Percentiles rank a stretch among this genome's conserved stretches.
phyloP scores from a whole-genome alignment of 2,888 invertebrate species.

The Agelastica alni region DNA sequence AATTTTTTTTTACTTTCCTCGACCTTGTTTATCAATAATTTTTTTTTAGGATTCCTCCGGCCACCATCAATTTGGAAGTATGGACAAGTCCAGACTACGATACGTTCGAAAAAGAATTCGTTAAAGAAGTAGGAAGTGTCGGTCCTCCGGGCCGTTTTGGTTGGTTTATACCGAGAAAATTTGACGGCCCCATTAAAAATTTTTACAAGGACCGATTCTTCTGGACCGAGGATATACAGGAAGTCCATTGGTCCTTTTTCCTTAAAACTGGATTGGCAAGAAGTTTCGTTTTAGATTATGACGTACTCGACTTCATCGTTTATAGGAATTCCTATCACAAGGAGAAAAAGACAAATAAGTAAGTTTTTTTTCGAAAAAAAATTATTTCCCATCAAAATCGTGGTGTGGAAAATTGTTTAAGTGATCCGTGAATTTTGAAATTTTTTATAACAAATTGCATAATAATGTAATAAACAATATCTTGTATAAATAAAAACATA shows the following conservation, averaged over 20 bases:
- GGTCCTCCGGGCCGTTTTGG: constrained; percentile 65
- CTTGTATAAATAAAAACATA: no score
- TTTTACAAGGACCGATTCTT: constrained; percentile 40
- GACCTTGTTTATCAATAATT: no score
- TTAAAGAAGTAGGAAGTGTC: constrained; percentile 61
- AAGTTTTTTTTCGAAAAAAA: constrained; percentile 18
- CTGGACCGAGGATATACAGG: constrained; percentile 39
- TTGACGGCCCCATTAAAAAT: constrained; percentile 45
- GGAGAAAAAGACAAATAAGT: constrained; percentile 21
- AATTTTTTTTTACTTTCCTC: no score
- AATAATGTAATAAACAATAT: no score
- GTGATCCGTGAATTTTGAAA: no score
- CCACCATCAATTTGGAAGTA: constrained; percentile 71
- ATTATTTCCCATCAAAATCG: background rate
- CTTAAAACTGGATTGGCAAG: constrained; percentile 55
- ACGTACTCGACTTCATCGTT: constrained; percentile 20
- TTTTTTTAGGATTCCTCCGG: constrained; percentile 53
- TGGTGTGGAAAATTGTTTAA: no score
- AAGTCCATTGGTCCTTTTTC: constrained; percentile 62
- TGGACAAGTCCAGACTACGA: constrained; percentile 70
- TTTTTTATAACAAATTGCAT: no score
- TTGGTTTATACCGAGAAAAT: constrained; percentile 65
- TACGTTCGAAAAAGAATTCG: constrained; percentile 56
- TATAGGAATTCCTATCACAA: constrained; percentile 18
- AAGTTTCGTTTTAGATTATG: constrained; percentile 57